Evolutionary conservation across 92 coral and sea anemone species (phyloP).

Genomic region (Hydrozoanthus gracilis): DNA sequence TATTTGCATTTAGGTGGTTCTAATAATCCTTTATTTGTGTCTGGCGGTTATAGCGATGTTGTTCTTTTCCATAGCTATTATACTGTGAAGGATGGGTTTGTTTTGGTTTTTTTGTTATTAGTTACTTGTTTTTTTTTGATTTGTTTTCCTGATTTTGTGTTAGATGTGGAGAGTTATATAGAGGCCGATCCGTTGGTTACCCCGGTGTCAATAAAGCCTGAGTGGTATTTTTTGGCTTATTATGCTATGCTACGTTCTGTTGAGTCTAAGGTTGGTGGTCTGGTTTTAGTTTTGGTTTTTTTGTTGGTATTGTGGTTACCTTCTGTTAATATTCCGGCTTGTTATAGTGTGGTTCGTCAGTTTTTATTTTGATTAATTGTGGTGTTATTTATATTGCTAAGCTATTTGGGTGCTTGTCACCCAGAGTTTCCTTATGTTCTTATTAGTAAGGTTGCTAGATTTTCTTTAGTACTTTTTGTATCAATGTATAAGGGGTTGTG

Average conservation of each 20-base stretch:
- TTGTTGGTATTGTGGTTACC: not conserved
- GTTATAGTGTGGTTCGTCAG: not conserved
- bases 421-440: too few relatives aligned
- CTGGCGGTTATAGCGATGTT: not conserved
- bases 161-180: not conserved
- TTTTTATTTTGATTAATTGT: not conserved
- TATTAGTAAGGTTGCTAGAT: not conserved
- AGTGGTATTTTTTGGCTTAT: not conserved
- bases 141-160: not conserved
- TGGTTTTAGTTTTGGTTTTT: not conserved
- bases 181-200: not conserved
- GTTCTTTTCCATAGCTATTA: not conserved
- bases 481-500: not conserved
- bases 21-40: not conserved
- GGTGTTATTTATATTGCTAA: not conserved
- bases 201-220: not conserved
- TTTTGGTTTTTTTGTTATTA: not conserved
- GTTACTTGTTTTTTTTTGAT: not conserved
- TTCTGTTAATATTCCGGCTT: rapidly evolving
- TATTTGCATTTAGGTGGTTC: not conserved
- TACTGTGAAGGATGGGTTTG: not conserved
- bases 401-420: not conserved
- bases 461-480: not conserved
- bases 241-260: conserved; percentile 2
- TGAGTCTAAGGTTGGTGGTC: not conserved